phyloP scores from a whole-genome alignment of 2,888 invertebrate genomes.

The Phengaris alcon region DNA sequence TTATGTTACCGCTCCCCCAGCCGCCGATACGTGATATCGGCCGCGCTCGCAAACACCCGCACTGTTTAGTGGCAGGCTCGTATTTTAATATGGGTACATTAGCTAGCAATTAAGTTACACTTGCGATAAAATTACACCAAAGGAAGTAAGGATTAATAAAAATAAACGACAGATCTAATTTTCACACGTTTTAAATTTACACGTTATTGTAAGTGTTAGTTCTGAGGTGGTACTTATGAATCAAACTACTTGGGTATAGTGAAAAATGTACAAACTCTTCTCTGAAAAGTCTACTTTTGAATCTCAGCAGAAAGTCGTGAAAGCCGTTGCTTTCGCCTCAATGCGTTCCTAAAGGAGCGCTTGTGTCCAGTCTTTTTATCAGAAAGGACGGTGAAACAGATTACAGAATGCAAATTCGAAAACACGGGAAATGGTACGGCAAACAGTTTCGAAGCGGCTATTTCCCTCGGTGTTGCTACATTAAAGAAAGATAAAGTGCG shows the following conservation, averaged over 20 bases:
- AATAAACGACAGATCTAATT: background rate
- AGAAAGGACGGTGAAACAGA: background rate
- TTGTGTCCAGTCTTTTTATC: conserved; percentile 6
- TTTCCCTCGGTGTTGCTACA: conserved; percentile 67
- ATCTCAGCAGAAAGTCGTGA: background rate
- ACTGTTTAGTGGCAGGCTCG: conserved; percentile 14
- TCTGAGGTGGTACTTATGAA: background rate
- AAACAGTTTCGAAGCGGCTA: conserved; percentile 63
- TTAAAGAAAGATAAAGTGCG: conserved; percentile 73
- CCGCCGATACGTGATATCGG: conserved; percentile 39
- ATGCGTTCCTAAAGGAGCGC: background rate
- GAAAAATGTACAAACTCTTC: background rate
- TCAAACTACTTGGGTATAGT: background rate
- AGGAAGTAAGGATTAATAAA: background rate
- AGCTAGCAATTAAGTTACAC: conserved; percentile 1
- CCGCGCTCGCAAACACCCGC: conserved; percentile 41
- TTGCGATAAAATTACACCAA: background rate
- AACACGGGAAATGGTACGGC: conserved; percentile 55
- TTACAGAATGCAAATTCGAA: conserved; percentile 27
- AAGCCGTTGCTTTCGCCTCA: too few species aligned
- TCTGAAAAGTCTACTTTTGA: background rate
- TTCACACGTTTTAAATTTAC: background rate
- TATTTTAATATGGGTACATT: conserved; percentile 17
- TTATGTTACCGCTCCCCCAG: conserved; percentile 59
- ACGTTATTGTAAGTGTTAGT: background rate